Base-by-base conservation (phyloP, 2,888 invertebrate genomes). In the Hypomecis punctinalis region DNA sequence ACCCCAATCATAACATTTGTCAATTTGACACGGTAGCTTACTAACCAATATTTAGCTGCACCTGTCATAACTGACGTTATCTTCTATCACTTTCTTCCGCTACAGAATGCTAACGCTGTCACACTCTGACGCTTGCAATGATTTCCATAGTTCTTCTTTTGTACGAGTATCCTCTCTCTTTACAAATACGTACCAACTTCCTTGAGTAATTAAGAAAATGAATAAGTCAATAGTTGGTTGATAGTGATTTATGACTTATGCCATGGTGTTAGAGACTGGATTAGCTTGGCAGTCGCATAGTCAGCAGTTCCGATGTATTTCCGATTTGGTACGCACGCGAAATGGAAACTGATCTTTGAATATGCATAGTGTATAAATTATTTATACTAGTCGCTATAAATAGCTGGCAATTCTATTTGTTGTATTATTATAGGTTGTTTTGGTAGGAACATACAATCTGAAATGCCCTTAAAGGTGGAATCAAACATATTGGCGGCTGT, bases 301-400 rank as follows among this genome's bases (percentile, higher is more conserved):
- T 68, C 69, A 65, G 77, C 39, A 47, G 56, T 79, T 79, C 79
- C 77, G 80, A 81, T 82, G 79, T 81, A 82, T 88, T 91, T 89
- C 89, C 89, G 90, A 90, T 90, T 91, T 23, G 23, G 23, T 23
- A 89, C 88, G 86, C 82, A 86, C 83, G 82, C 86, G 85, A 90
- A 91, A 90, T 91, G 88, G 85, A 90, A 90, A 90, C 88, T 82
- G 86, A 90, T 89, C 88, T 91, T 90, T 91, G 90, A 91, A 91
- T 91, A 91, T 91, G 86, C 78, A 90, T 90, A 85, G 37, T 23
- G 23, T 23, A 23, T 23, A 23, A 23, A 23, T 23, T 23, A 23
- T 10, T 47, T 23, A 13, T 8, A 10, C 11, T 43, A 0, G 8
- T 11, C 43, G 11, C 5, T 11, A 43, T n/a, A 6, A 43, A 53